These are phyloP conservation scores for Hylyphantes graminicola DNA, from an alignment of 1,140 invertebrate genomes.

Conservation along the genomic window DNA sequence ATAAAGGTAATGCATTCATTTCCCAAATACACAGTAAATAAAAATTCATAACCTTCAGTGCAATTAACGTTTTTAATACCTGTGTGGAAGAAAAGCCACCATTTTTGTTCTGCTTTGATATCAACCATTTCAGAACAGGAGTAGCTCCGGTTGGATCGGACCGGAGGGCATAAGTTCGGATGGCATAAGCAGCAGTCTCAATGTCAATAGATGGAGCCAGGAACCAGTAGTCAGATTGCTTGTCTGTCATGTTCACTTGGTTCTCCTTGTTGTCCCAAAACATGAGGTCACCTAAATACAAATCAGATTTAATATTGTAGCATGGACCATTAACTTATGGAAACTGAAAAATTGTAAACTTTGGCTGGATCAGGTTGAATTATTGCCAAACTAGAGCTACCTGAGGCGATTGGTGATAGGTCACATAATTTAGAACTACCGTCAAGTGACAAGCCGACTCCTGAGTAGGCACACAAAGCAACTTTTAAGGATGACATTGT, in stretches of 20 bases:
- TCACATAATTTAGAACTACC: too few relatives aligned
- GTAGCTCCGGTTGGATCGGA: constrained; percentile 77
- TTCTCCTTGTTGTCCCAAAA: constrained; percentile 57
- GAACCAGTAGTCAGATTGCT: constrained; percentile 77
- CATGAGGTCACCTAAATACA: constrained; percentile 49
- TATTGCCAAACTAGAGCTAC: too few relatives aligned
- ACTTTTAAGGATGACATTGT: too few relatives aligned
- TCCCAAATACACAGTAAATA: not conserved
- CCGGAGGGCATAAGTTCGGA: constrained; percentile 67
- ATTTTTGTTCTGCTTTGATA: constrained; percentile 81
- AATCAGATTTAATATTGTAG: not conserved
- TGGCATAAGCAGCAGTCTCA: constrained; percentile 88
- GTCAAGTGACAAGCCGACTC: too few relatives aligned
- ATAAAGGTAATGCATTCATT: not conserved
- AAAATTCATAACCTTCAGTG: not conserved
- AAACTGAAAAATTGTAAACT: not conserved
- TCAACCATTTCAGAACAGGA: constrained; percentile 86
- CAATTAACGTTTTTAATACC: constrained; percentile 70
- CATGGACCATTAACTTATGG: too few relatives aligned
- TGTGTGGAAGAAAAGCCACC: constrained; percentile 83
- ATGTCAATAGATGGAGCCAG: constrained; percentile 81
- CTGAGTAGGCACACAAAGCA: too few relatives aligned
- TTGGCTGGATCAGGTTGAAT: too few relatives aligned
- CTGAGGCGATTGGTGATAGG: too few relatives aligned
- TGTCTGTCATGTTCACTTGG: constrained; percentile 64